Percentiles rank a stretch among this genome's conserved stretches.
Conservation (phyloP, 2,888 invertebrate genomes). For the Phlogophora meticulosa region DNA sequence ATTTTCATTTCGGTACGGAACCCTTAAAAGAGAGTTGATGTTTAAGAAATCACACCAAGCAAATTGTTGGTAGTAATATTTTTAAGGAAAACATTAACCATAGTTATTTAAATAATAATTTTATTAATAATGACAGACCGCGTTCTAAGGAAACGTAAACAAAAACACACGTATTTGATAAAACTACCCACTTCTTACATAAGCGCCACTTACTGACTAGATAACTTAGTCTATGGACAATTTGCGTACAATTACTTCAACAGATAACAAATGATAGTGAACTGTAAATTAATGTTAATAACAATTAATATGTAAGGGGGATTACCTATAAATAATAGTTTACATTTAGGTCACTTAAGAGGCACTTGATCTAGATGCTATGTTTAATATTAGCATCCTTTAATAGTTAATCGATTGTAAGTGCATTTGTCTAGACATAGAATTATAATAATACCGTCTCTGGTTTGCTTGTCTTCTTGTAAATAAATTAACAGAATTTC, state of each 20-base stretch:
- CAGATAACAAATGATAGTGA: conserved; percentile 33
- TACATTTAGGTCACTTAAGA: conserved; percentile 68
- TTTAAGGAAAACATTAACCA: neutral
- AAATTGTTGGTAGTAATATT: neutral
- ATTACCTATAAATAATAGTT: conserved; percentile 61
- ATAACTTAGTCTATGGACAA: conserved; percentile 27
- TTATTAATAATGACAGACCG: conserved; percentile 45
- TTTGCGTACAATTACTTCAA: conserved; percentile 39
- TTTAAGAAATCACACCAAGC: no score
- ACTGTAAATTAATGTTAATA: conserved; percentile 32
- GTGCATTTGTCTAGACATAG: conserved; percentile 17
- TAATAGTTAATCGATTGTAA: conserved; percentile 33
- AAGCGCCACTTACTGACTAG: conserved; percentile 44
- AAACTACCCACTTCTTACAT: conserved; percentile 46
- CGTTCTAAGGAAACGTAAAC: conserved; percentile 42
- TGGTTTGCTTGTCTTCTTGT: conserved; percentile 14
- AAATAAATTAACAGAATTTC: neutral
- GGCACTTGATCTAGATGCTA: conserved; percentile 59
- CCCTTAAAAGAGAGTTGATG: no score
- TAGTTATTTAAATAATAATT: neutral
- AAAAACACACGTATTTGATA: conserved; percentile 28
- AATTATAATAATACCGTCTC: neutral
- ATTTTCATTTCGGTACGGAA: no score
- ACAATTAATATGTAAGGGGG: conserved; percentile 56
- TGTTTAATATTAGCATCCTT: conserved; percentile 47